Evolutionary conservation across 1,140 invertebrate species (phyloP), one percentile per base, ranked within the genome.

Genomic region (Nixonia krombeini): DNA sequence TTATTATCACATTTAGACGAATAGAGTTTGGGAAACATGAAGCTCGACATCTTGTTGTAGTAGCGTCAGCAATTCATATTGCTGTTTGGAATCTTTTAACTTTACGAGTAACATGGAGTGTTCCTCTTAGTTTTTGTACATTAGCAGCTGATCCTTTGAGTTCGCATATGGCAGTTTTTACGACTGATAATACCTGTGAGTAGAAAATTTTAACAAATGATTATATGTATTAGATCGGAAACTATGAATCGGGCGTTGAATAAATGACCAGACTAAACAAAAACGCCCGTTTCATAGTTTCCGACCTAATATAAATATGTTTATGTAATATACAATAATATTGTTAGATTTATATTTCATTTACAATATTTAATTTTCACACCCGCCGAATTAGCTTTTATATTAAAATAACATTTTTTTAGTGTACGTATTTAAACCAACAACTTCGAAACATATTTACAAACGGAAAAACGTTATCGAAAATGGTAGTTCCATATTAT

Each of bases 41-140:
- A 31, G 87, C 87, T 61, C 88, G 88, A 47, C 91, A 93, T 79
- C 76, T 93, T 13, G 80, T 93, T 9, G 85, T 92, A 2, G 83
- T 86, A 15, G 87, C 87, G 9, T 89, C 88, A 44, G 70, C 83
- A 0, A 72, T 85, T 23, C 84, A 88, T 47, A 70, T 94, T 1
- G 84, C 86, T 18, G 89, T 91, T 4, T 94, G 92, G 92, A 90
- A 93, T 85, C 77, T 93, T 16, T 80, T 93, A 41, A 90, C 89
- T 1, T 84, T 92, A 1, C 86, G 86, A 3, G 63, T 92, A 29
- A 78, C 85, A 4, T 89, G 89, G 86, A 87, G 86, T 58, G 86
- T 92, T 25, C 80, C 86, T 1, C 69, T 92, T 23, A 78, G 83
- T 29, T 74, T 88, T 0, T 70, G 78, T 8, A 78, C 84, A 29